Evolutionary conservation across 1,140 invertebrate genomes (phyloP), one percentile per base, ranked within the genome.

Genomic region (Mya arenaria): DNA sequence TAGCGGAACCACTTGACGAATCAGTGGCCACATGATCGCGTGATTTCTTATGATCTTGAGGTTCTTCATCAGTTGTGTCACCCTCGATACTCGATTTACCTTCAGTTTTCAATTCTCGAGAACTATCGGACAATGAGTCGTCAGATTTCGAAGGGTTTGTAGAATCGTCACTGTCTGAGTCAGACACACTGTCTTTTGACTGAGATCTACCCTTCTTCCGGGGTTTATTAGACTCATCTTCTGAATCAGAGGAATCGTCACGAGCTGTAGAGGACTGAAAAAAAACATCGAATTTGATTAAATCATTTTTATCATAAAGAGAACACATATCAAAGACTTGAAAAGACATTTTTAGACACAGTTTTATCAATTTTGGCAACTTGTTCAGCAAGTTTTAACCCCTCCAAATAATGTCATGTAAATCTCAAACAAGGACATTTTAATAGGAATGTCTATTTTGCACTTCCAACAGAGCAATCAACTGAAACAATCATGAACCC

Each of bases 181-280:
- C 68, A 4, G 66, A 72, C 13, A 63, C 25, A 25, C 32, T 37
- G 6, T 19, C 39, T 48, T 36, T 60, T 8, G 55, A 37, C 5
- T 30, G 39, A 0, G 78, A 63, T 5, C 41, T 28, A 41, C 80
- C 34, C n/a, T 66, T n/a, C n/a, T n/a, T 69, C 4, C 34, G 65
- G 5, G 66, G 52, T 52, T 68, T 72, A 6, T 75, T n/a, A n/a
- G n/a, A n/a, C n/a, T n/a, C n/a, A n/a, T n/a, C n/a, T 52, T 52
- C 48, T 23, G 48, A 52, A 23, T 52, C 48, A n/a, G 10, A 52
- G 48, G 25, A 23, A 52, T 52, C 48, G 25, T 52, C 48, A 1
- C 48, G 48, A n/a, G 48, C n/a, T n/a, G 80, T 58, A 10, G 81
- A 66, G 0, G 75, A 79, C 75, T 79, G 75, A 36, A 66, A 73